Evolutionary conservation across 2,888 invertebrate genomes (phyloP), one percentile per base, ranked within the genome.

Genomic region (Drosophila stalkeri): DNA sequence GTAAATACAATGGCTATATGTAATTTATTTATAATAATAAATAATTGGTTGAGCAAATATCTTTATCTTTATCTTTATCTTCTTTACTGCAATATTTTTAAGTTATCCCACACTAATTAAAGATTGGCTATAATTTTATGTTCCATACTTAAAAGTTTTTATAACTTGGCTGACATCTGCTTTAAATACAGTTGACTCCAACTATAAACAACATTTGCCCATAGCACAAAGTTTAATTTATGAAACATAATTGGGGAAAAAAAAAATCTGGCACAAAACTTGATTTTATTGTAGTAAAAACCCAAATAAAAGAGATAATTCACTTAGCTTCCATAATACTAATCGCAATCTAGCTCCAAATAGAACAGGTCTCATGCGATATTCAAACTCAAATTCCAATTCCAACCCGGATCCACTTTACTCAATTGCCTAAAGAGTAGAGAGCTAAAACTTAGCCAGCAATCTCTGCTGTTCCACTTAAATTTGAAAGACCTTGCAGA

Each of bases 401-500:
- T 33, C 33, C 18, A 51, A 51, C 51, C 51, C 51, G 51, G 51
- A 51, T 51, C 51, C 33, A 35, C 51, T 51, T 51, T 18, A 35
- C 51, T 35, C 33, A 51, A 51, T 35, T 35, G 33, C 33, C 8
- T 20, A 18, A 51, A 33, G 12, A 51, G 31, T 3, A 4, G 31
- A 12, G 18, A 18, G 18, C 20, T 14, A 44, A 7, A n/a, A 41
- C 41, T 41, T n/a, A 41, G 9, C 27, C 47, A 27, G n/a, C 8
- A 27, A 51, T 3, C 18, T 33, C 31, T 33, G 51, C 8, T 18
- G 33, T 33, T 51, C 51, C 33, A n/a, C n/a, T n/a, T n/a, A 5
- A n/a, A 31, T 49, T 49, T 27, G n/a, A 49, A 31, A 49, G 49
- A 31, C 49, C 31, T 49, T 49, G 49, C 12, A 33, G 12, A 27